Base-by-base conservation (phyloP, 2,888 invertebrate genomes). In the Luperina nickerlii region DNA sequence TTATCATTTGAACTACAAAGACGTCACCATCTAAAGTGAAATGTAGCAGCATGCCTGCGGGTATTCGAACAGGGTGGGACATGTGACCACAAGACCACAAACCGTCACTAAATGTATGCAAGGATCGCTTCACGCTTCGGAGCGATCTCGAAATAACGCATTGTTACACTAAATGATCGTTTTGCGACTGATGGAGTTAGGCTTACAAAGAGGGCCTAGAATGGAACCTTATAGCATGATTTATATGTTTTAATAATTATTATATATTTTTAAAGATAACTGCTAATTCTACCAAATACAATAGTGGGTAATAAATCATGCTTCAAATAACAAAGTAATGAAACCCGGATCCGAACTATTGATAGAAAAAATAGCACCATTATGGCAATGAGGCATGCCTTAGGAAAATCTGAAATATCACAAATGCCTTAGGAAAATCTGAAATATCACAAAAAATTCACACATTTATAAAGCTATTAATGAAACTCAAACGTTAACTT, bases 61-160 rank as follows among this genome's bases (percentile, higher is more conserved):
- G 4, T 20, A 24, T 74, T 71, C 32, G 20, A 73, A 45, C 67
- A 67, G 54, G n/a, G 32, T 45, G 18, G 51, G 32, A 38, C 66
- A 45, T 69, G 75, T 68, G 4, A 68, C 76, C 86, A 73, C 70
- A 76, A 38, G 32, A 73, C 75, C 78, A 45, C 86, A 70, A 65
- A 45, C 45, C 60, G 73, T 74, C 67, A 82, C 75, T 70, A 73
- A 76, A 78, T 82, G 74, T 86, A 75, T 85, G 71, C 77, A 69
- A 67, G 70, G 54, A 68, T 78, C 70, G 73, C 63, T 78, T 54
- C 48, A 82, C 63, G 69, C 60, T 70, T 81, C 24, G 27, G 32
- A 54, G 20, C 27, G 42, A 45, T 48, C 27, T 60, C 32, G 32
- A 51, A 75, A 69, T 62, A 74, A 38, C n/a, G 67, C 74, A 18